These are phyloP conservation scores for Charina bottae DNA, from an alignment of 2,113 vertebrate genomes.

Conservation along the genomic window DNA sequence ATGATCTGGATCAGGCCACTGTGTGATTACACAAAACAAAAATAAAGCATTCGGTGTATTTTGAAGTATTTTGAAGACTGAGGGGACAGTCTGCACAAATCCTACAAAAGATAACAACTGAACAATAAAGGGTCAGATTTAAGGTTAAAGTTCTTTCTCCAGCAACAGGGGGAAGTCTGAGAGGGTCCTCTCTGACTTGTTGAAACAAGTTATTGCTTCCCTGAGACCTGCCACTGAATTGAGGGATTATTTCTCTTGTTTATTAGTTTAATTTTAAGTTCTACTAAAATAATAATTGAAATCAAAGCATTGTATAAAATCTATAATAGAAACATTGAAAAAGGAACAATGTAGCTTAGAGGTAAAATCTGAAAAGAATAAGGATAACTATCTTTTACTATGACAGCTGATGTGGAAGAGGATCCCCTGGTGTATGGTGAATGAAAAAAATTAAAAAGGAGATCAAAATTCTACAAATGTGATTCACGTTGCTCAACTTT, in stretches of 20 bases:
- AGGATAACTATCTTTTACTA: background rate
- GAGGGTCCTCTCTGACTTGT: background rate
- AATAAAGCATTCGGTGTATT: background rate
- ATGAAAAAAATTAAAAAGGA: background rate
- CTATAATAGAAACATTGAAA: background rate
- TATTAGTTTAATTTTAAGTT: background rate
- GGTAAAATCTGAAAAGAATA: background rate
- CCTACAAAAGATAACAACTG: background rate
- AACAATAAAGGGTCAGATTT: background rate
- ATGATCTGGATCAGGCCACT: background rate
- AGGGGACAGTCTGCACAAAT: background rate
- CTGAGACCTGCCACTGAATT: background rate
- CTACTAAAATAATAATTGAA: background rate
- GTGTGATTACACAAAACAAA: background rate
- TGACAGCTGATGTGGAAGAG: background rate
- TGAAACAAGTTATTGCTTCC: background rate
- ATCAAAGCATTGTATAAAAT: background rate
- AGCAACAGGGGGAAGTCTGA: background rate
- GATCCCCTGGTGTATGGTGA: background rate
- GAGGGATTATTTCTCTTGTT: background rate
- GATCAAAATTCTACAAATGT: background rate
- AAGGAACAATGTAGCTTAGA: background rate
- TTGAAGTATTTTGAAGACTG: background rate
- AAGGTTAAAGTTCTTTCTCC: background rate
- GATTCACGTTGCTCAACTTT: background rate